These are phyloP conservation scores for Beaufortia kweichowensis DNA, from an alignment of 2,113 vertebrate genomes.

Conservation along the genomic window DNA sequence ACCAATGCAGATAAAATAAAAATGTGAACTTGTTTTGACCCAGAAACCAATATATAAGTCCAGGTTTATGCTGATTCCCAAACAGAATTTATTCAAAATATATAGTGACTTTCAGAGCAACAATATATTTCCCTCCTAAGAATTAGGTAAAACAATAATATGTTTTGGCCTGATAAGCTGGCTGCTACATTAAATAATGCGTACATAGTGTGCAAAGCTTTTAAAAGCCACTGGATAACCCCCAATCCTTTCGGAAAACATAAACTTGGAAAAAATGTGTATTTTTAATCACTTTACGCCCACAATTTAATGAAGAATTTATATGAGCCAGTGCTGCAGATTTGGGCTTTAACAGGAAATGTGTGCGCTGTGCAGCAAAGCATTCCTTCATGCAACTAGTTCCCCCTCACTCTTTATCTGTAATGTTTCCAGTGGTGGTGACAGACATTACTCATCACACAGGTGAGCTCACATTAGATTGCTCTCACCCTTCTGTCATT, in stretches of 20 bases:
- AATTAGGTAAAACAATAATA: neutral
- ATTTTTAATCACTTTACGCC: neutral
- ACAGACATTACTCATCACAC: conserved; percentile 10
- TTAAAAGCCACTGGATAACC: neutral
- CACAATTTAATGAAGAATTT: neutral
- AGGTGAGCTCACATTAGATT: conserved; percentile 37
- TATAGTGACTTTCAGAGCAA: neutral
- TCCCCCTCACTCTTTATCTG: neutral
- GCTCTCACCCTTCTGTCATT: conserved; percentile 36
- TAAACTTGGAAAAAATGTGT: neutral
- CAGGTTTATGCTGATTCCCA: too few species aligned
- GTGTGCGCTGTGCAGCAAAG: neutral
- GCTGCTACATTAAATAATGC: neutral
- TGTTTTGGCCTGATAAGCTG: neutral
- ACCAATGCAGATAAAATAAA: neutral
- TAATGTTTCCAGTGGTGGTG: conserved; percentile 20
- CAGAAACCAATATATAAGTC: too few species aligned
- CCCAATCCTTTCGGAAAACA: conserved; percentile 3
- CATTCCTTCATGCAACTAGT: neutral
- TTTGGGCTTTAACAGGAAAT: neutral
- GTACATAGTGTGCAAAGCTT: neutral
- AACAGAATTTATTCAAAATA: neutral
- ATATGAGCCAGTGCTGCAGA: conserved; percentile 4
- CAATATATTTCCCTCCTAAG: neutral
- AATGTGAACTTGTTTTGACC: too few species aligned